Percentiles rank a stretch among this genome's conserved stretches.
These are phyloP conservation scores for Antheraea mylitta DNA, from an alignment of 1,140 invertebrate genomes.

Conservation along the genomic window DNA sequence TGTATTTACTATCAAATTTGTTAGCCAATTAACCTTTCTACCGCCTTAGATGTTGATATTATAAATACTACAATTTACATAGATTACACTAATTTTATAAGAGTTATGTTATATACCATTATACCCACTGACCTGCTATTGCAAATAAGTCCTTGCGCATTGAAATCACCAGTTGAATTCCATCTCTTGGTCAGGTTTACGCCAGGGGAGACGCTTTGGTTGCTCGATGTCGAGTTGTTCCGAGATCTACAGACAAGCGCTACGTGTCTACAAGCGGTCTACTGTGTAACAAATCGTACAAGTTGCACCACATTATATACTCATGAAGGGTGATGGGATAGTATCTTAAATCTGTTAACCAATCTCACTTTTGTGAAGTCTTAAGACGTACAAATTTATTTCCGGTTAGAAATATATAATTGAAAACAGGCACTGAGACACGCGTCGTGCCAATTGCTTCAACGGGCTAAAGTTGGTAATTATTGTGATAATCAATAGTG, in stretches of 20 bases:
- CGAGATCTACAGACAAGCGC: conserved; percentile 57
- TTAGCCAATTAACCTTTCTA: too few relatives aligned
- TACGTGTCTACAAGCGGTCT: neutral
- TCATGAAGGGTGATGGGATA: too few relatives aligned
- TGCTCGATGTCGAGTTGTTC: conserved; percentile 74
- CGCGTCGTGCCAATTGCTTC: too few relatives aligned
- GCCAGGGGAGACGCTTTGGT: conserved; percentile 63
- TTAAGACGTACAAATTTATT: too few relatives aligned
- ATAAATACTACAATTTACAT: neutral
- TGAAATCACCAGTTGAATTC: conserved; percentile 91
- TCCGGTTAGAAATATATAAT: too few relatives aligned
- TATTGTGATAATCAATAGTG: too few relatives aligned
- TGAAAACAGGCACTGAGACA: too few relatives aligned
- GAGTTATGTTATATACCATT: neutral
- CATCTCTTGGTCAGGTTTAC: conserved; percentile 85
- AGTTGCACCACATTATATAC: neutral
- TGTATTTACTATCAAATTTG: too few relatives aligned
- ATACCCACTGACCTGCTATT: conserved; percentile 78
- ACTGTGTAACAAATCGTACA: neutral
- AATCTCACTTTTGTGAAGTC: too few relatives aligned
- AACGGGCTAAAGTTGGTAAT: too few relatives aligned
- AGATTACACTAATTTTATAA: neutral
- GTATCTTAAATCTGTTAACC: too few relatives aligned
- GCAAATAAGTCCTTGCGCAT: conserved; percentile 65
- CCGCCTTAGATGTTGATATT: neutral